Percentiles rank a stretch among this genome's conserved stretches.
Conservation (phyloP, 1,140 invertebrate species). For the Scaptomyza graminum region DNA sequence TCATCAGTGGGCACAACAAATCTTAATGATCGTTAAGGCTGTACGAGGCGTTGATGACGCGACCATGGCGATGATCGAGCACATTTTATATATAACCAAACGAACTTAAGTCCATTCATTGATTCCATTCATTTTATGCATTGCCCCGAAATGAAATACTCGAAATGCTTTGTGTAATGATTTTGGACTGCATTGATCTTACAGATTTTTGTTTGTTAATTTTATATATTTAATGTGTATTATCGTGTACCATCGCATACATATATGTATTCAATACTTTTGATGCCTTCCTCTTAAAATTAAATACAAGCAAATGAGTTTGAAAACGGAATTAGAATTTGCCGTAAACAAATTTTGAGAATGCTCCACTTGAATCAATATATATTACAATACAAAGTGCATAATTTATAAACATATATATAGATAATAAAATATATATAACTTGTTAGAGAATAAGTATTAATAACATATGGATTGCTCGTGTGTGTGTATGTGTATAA, state of each 20-base stretch:
- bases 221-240: conserved; percentile 53
- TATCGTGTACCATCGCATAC: conserved; percentile 69
- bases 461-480: conserved; percentile 58
- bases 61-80: conserved; percentile 63
- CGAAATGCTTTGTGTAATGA: conserved; percentile 60
- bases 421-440: conserved; percentile 61
- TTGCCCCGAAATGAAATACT: conserved; percentile 72
- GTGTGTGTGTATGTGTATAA: conserved; percentile 39
- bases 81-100: conserved; percentile 58
- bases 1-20: conserved; percentile 71
- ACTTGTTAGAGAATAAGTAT: conserved; percentile 60
- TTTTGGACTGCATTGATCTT: conserved; percentile 36
- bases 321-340: conserved; percentile 60
- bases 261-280: conserved; percentile 30
- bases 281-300: conserved; percentile 62
- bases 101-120: conserved; percentile 64
- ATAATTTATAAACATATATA: conserved; percentile 61
- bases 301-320: conserved; percentile 72
- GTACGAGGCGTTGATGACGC: conserved; percentile 53
- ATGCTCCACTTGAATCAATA: conserved; percentile 52
- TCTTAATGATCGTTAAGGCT: conserved; percentile 76
- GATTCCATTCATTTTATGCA: conserved; percentile 72
- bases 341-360: conserved; percentile 58
- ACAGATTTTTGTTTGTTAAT: conserved; percentile 37
- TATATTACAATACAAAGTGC: conserved; percentile 75